Base-by-base conservation (phyloP, 2,797 vertebrate species). In the Iguana delicatissima region DNA sequence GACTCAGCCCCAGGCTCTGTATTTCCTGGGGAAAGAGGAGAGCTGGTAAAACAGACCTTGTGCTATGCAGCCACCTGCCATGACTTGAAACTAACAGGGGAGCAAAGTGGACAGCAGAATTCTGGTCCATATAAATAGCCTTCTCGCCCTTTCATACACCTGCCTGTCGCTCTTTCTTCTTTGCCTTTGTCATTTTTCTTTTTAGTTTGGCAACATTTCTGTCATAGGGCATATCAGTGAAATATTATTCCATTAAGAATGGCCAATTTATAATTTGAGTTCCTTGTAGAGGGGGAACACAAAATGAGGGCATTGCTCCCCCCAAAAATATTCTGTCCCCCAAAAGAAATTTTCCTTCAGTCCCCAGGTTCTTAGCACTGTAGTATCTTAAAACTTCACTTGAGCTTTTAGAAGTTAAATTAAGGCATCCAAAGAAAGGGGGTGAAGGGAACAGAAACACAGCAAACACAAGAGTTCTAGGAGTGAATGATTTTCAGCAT, bases 21-120 rank as follows among this genome's bases (percentile, higher is more conserved):
- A 80, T 89, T 91, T 88, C 72, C 57, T 52, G 38, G 26, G 35
- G 57, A 80, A 64, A 59, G 26, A n/a, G 9, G 35, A 62, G 35
- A 85, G 20, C 26, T 18, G 59, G 80, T 50, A 79, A 57, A 67
- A 87, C 1, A 42, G 74, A n/a, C 32, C 0, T 0, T 52, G 79
- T 16, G 59, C 14, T 22, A n/a, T 64, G 4, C 16, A 87, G 72
- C 52, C 57, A 38, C 32, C 46, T 57, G 14, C 3, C 7, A 74
- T 64, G 46, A 6, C 32, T 87, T 64, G 10, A 74, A 82, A 38
- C 3, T 84, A 73, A 22, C 29, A 57, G 32, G 32, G 35, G 74
- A 52, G 5, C 1, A 6, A 79, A n/a, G 77, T 32, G 29, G 59
- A 26, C 35, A 24, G 24, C 57, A 64, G 35, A 32, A 12, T 64